Evolutionary conservation across 2,113 vertebrate genomes (phyloP).

Genomic region (Andinoacara biseriatus): DNA sequence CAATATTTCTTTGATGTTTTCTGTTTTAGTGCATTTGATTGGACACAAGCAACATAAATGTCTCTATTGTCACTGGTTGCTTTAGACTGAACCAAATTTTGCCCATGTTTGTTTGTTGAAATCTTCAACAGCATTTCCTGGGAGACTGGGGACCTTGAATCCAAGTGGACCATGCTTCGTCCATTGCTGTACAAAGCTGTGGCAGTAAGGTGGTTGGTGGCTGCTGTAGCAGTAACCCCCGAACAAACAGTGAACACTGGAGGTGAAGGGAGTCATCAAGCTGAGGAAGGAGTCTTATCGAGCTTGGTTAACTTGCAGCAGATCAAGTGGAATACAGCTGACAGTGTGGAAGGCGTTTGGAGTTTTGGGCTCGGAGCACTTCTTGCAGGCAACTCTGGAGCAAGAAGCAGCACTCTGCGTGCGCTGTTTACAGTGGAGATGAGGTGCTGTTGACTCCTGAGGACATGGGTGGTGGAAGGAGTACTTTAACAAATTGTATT

Average conservation of each 20-base stretch:
- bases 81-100: background rate
- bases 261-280: background rate
- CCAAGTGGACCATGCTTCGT: too few relatives aligned
- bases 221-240: background rate
- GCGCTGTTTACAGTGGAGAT: background rate
- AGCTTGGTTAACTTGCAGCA: background rate
- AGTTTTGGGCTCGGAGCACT: background rate
- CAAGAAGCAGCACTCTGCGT: background rate
- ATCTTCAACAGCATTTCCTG: too few relatives aligned
- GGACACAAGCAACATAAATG: background rate
- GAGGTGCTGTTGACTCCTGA: background rate
- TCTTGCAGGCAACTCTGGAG: background rate
- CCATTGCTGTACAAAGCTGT: too few relatives aligned
- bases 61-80: background rate
- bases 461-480: background rate
- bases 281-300: background rate
- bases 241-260: background rate
- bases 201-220: background rate
- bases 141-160: too few relatives aligned
- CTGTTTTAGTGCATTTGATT: background rate
- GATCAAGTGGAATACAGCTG: background rate
- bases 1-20: background rate
- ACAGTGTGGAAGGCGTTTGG: background rate
- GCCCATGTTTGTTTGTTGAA: background rate
- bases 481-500: background rate